These are phyloP conservation scores for Cariama cristata DNA, from an alignment of 2,113 vertebrate species.

Conservation along the genomic window DNA sequence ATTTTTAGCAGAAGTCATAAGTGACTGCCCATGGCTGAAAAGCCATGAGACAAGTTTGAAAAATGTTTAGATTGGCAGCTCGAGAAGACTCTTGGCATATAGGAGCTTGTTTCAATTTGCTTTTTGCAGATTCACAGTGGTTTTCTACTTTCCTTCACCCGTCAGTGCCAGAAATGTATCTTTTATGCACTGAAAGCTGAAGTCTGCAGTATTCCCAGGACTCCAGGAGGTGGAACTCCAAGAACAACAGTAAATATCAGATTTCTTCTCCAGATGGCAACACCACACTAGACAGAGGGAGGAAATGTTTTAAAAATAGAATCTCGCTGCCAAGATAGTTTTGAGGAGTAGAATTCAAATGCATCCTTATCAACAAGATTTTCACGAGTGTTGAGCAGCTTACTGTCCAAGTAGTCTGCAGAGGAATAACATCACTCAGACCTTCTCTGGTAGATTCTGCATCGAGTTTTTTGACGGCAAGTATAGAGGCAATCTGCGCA, in stretches of 20 bases:
- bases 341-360: conserved; percentile 1
- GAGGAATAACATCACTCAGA: neutral
- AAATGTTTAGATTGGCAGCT: neutral
- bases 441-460: neutral
- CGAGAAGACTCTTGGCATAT: neutral
- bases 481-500: neutral
- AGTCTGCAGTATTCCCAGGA: conserved; percentile 57
- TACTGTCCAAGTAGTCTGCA: neutral
- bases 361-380: neutral
- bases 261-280: conserved; percentile 50
- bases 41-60: neutral
- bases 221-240: conserved; percentile 60
- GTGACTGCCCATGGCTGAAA: neutral
- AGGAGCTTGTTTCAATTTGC: conserved; percentile 7
- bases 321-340: neutral
- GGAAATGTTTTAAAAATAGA: neutral
- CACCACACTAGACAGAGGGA: neutral
- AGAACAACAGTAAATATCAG: conserved; percentile 36
- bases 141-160: conserved; percentile 18
- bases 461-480: neutral
- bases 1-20: neutral
- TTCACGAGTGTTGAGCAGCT: neutral
- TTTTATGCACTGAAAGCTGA: neutral
- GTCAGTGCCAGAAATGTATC: neutral
- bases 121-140: neutral